A percentile compares a stretch with the other conserved stretches of the same genome.
Conservation (phyloP, 1,140 invertebrate species). For the Hyphantria cunea region DNA sequence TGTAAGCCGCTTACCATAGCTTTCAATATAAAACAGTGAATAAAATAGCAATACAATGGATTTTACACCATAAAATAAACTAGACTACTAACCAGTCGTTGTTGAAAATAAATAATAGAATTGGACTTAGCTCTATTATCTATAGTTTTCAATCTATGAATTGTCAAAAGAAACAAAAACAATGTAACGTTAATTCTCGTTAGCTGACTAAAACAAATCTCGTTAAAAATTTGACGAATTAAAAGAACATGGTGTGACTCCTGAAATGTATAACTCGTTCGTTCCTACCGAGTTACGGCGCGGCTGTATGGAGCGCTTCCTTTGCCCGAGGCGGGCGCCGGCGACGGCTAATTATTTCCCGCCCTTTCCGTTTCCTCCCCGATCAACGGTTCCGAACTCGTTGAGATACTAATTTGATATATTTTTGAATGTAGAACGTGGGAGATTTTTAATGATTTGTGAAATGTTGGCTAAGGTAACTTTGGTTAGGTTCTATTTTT, state of each 20-base stretch:
- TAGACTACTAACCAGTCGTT: no score
- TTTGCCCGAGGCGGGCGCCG: slow-evolving; percentile 48
- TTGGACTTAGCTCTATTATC: no score
- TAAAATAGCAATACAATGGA: no score
- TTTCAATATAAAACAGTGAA: no score
- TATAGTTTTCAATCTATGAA: no score
- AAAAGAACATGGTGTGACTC: slow-evolving; percentile 28
- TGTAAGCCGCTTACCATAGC: no score
- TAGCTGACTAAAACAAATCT: slow-evolving; percentile 1
- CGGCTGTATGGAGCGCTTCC: slow-evolving; percentile 55
- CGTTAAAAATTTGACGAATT: slow-evolving; percentile 21
- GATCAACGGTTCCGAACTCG: slow-evolving; percentile 48
- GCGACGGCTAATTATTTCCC: slow-evolving; percentile 69
- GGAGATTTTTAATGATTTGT: slow-evolving; percentile 9
- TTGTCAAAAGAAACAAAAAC: no score
- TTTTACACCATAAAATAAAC: no score
- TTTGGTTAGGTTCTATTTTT: no score
- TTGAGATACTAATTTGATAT: slow-evolving; percentile 24
- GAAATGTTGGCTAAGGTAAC: no score
- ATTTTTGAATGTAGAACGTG: slow-evolving; percentile 22
- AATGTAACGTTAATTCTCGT: no score
- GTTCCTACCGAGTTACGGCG: slow-evolving; percentile 28
- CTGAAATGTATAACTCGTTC: slow-evolving; percentile 28
- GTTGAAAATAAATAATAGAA: no score
- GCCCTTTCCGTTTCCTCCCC: slow-evolving; percentile 58